Evolutionary conservation across 53 echinoderm and acorn worm genomes (phyloP).

Genomic region (Apostichopus leukothele): DNA sequence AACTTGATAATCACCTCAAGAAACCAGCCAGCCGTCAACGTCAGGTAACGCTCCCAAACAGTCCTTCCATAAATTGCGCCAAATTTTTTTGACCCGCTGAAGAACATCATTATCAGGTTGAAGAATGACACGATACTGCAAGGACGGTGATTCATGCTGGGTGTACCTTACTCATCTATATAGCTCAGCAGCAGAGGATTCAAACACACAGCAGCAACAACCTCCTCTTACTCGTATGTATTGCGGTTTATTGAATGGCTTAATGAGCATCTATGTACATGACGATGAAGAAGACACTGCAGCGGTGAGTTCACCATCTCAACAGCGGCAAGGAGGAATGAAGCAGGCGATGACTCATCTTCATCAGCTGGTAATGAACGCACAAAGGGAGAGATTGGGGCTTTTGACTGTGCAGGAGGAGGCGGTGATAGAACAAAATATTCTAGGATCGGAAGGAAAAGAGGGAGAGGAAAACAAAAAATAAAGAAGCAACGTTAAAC

Average conservation of each 20-base stretch:
- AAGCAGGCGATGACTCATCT: conserved; percentile 16
- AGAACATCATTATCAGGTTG: conserved; percentile 18
- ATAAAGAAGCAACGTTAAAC: no score
- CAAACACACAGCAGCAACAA: not conserved
- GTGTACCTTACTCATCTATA: conserved; percentile 22
- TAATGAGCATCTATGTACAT: conserved; percentile 28
- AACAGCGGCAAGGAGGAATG: not conserved
- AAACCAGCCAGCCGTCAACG: no score
- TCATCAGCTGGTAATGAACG: conserved; percentile 33
- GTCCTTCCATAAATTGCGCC: no score
- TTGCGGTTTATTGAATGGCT: not conserved
- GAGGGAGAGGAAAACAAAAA: no score
- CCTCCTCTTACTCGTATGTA: not conserved
- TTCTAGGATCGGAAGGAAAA: no score
- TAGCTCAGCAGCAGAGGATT: not conserved
- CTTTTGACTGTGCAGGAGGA: no score
- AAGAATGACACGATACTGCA: conserved; percentile 16
- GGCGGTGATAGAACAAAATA: no score
- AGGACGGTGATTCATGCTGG: conserved; percentile 12
- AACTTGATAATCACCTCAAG: no score
- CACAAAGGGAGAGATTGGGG: conserved; percentile 15
- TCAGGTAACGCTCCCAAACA: no score
- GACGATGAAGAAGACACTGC: not conserved
- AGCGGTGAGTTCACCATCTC: not conserved
- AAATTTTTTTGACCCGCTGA: not conserved